Percentiles rank a stretch among this genome's conserved stretches.
Evolutionary conservation across 2,888 invertebrate genomes (phyloP).

Genomic region (Pollenia amentaria): DNA sequence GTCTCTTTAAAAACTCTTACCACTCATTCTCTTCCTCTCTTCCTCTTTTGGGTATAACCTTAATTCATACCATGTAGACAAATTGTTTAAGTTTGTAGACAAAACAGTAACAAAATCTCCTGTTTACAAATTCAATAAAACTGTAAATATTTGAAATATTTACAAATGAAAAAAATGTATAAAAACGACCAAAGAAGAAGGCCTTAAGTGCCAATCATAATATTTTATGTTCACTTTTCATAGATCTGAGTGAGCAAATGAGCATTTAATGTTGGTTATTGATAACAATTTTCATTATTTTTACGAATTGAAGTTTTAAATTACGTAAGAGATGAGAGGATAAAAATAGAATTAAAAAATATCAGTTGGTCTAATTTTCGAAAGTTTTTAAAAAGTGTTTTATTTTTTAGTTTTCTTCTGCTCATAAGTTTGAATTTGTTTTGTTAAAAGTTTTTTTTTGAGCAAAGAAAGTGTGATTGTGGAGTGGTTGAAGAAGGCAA

Average conservation of each 20-base stretch:
- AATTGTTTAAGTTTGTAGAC: slow-evolving; percentile 43
- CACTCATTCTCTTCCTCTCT: not conserved
- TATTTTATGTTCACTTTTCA: not conserved
- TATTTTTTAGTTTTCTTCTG: not conserved
- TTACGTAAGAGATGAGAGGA: not conserved
- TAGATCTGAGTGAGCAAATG: not conserved
- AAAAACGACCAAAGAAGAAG: not conserved
- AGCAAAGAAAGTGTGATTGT: no score
- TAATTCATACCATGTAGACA: slow-evolving; percentile 11
- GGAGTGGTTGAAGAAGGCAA: no score
- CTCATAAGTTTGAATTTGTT: no score
- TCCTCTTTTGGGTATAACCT: no score
- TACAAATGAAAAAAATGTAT: not conserved
- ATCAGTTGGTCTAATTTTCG: not conserved
- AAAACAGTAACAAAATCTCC: slow-evolving; percentile 20
- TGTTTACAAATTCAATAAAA: slow-evolving; percentile 25
- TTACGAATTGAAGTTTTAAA: slow-evolving; percentile 20
- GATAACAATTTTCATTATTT: not conserved
- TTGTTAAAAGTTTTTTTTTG: no score
- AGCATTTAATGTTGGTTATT: not conserved
- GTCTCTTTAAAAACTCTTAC: not conserved
- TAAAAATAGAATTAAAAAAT: slow-evolving; percentile 3
- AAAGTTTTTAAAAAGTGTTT: not conserved
- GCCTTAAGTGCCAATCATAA: slow-evolving; percentile 30
- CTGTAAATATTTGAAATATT: not conserved